Percentiles rank a stretch among this genome's conserved stretches.
Conservation (phyloP, 2,113 vertebrate genomes). For the Hipposideros armiger region DNA sequence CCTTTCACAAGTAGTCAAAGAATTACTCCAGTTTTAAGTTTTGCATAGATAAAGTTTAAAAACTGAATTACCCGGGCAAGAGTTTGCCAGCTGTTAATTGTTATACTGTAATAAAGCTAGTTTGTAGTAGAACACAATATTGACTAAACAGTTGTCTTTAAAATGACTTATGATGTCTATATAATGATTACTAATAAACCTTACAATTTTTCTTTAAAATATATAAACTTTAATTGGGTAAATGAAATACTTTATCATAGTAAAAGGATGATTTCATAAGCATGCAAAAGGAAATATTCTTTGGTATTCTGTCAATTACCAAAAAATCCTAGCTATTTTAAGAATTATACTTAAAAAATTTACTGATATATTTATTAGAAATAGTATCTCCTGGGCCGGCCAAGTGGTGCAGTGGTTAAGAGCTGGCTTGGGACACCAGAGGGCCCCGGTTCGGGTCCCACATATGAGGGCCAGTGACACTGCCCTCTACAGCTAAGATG, state of each 20-base stretch:
- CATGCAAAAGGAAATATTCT: background rate
- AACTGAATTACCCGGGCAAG: background rate
- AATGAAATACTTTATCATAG: background rate
- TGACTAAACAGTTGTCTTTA: background rate
- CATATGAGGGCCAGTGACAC: no score
- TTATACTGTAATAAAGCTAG: constrained; percentile 38
- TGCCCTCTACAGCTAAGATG: no score
- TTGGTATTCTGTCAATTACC: background rate
- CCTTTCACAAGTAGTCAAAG: background rate
- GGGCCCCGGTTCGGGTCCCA: no score
- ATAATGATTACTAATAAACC: background rate
- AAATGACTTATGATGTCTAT: background rate
- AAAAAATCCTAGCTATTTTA: background rate
- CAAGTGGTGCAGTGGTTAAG: no score
- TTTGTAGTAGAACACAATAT: background rate
- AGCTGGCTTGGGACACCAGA: no score
- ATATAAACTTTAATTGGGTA: constrained; percentile 5
- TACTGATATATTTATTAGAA: background rate
- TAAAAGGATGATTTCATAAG: background rate
- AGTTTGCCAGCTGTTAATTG: background rate
- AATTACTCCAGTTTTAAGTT: constrained; percentile 22
- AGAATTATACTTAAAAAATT: background rate
- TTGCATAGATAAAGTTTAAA: constrained; percentile 27
- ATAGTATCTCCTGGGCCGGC: background rate
- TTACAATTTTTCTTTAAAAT: constrained; percentile 27